Conservation (phyloP, 2,797 vertebrate species). For the Tinamus major region DNA sequence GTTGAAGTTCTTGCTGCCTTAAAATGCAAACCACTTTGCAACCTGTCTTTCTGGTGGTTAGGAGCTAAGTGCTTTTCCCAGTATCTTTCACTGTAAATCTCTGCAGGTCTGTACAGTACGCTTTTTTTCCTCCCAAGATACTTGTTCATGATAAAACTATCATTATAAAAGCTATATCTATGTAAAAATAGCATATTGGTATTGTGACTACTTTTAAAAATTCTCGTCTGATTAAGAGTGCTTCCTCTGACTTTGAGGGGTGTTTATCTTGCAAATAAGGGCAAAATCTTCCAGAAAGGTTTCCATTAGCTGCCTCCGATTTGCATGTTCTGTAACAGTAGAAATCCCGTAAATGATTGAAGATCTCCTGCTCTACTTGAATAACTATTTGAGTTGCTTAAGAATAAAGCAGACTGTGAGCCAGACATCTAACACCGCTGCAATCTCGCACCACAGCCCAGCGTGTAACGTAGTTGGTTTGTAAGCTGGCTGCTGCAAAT, state of each 20-base stretch:
- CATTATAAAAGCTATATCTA: slow-evolving; percentile 16
- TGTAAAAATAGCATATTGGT: neutral
- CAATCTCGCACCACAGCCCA: slow-evolving; percentile 28
- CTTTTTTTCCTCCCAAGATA: neutral
- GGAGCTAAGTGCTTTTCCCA: neutral
- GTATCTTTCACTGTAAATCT: neutral
- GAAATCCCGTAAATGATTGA: slow-evolving; percentile 34
- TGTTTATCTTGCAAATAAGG: slow-evolving; percentile 27
- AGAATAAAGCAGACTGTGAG: slow-evolving; percentile 20
- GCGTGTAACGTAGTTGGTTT: slow-evolving; percentile 33
- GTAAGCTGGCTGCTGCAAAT: slow-evolving; percentile 44
- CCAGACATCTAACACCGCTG: slow-evolving; percentile 17
- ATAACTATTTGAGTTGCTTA: slow-evolving; percentile 40
- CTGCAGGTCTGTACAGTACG: neutral
- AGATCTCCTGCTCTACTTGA: slow-evolving; percentile 53
- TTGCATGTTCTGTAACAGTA: slow-evolving; percentile 57
- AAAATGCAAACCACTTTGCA: slow-evolving; percentile 37
- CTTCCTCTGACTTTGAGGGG: slow-evolving; percentile 10
- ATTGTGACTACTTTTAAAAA: neutral
- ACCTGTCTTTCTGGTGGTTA: neutral
- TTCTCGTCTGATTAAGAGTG: neutral
- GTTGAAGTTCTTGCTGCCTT: neutral
- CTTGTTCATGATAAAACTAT: neutral
- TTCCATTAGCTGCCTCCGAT: slow-evolving; percentile 36
- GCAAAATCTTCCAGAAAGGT: neutral